Evolutionary conservation across 2,113 vertebrate species (phyloP).

Genomic region (Phoxinus phoxinus): DNA sequence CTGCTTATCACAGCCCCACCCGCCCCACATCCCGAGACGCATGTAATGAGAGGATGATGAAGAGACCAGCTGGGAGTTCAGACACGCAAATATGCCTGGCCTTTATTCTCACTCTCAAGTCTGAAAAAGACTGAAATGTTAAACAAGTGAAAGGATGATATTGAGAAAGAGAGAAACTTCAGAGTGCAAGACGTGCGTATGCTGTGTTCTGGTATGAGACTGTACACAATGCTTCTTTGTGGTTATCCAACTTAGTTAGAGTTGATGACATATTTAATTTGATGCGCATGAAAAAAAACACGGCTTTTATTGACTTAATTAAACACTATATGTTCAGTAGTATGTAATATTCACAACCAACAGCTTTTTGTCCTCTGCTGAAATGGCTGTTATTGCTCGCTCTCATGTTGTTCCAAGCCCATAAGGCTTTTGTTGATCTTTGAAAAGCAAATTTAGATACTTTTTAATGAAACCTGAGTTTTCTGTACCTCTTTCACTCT

Average conservation of each 20-base stretch:
- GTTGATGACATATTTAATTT: not conserved
- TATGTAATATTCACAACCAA: not conserved
- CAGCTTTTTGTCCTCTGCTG: not conserved
- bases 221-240: not conserved
- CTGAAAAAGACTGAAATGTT: not conserved
- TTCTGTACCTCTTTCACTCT: not conserved
- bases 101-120: not conserved
- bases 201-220: not conserved
- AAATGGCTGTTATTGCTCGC: not conserved
- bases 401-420: not conserved
- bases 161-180: not conserved
- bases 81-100: constrained; percentile 7
- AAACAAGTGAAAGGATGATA: not conserved
- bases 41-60: constrained; percentile 48
- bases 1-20: constrained; percentile 51
- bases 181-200: not conserved
- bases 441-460: not conserved
- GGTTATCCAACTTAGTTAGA: not conserved
- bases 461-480: not conserved
- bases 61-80: constrained; percentile 9
- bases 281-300: not conserved
- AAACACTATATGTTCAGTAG: no score
- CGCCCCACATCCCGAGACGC: constrained; percentile 25
- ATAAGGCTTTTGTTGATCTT: not conserved
- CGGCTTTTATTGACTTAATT: no score